phyloP scores from a whole-genome alignment of 2,888 invertebrate genomes.

The Chydorus sphaericus region DNA sequence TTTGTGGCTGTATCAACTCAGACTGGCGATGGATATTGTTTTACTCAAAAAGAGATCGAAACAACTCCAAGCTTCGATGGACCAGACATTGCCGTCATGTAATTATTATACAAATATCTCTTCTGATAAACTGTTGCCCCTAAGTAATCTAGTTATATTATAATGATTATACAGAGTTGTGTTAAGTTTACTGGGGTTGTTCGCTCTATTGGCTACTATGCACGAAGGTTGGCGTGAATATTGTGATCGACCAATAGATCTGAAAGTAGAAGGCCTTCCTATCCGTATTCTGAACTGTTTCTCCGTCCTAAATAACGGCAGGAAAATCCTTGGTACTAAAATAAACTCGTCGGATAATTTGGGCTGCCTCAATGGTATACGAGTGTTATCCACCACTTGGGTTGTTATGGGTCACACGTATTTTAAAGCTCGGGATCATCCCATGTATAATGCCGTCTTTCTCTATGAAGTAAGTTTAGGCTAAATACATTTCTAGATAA shows the following conservation, averaged over 20 bases:
- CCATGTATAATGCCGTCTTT: too few species aligned
- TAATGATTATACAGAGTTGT: neutral
- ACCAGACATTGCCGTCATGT: slow-evolving; percentile 9
- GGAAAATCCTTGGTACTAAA: neutral
- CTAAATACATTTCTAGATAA: neutral
- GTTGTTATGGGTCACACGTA: slow-evolving; percentile 18
- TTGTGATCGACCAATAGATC: neutral
- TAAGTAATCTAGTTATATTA: neutral
- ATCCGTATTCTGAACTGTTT: neutral
- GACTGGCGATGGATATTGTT: slow-evolving; percentile 5
- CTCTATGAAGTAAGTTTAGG: too few species aligned
- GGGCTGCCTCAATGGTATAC: slow-evolving; percentile 18
- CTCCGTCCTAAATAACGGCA: slow-evolving; percentile 1
- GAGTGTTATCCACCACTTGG: slow-evolving; percentile 19
- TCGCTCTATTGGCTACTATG: neutral
- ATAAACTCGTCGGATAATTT: neutral
- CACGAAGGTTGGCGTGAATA: neutral
- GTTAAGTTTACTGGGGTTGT: neutral
- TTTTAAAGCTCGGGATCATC: too few species aligned
- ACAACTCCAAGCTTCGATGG: neutral
- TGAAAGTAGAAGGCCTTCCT: neutral
- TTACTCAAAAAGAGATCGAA: neutral
- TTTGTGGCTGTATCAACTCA: too few species aligned
- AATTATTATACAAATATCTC: too few species aligned
- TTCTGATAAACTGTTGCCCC: neutral